Conservation (phyloP, 2,797 vertebrate species). For the Microctenopoma stevenorrisi region DNA sequence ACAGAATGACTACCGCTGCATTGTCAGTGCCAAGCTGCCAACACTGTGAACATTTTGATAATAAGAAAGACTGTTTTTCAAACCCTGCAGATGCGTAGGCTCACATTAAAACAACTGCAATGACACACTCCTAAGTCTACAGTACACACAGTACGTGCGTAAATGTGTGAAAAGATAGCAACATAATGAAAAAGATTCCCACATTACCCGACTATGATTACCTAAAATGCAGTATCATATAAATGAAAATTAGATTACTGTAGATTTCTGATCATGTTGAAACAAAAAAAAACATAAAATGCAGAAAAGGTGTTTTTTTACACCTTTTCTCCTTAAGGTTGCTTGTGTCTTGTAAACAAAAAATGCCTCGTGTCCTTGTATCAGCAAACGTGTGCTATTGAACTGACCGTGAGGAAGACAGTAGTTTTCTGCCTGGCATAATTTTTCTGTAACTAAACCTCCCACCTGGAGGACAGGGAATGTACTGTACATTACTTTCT, state of each 20-base stretch:
- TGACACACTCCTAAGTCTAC: constrained; percentile 1
- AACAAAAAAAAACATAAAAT: too few species aligned
- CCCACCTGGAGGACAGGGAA: background rate
- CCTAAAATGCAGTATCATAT: background rate
- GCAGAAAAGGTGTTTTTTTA: too few species aligned
- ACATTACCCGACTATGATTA: background rate
- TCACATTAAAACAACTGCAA: constrained; percentile 2
- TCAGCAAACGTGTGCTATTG: constrained; percentile 1
- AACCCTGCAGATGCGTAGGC: constrained; percentile 2
- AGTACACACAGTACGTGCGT: background rate
- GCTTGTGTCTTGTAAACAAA: background rate
- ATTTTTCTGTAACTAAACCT: constrained; percentile 9
- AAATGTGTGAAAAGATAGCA: background rate
- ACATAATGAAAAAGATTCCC: background rate
- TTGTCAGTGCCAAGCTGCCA: constrained; percentile 7
- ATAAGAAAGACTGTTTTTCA: constrained; percentile 29
- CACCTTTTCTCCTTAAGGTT: background rate
- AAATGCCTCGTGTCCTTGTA: background rate
- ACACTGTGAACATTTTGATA: constrained; percentile 26
- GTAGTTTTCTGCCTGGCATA: background rate
- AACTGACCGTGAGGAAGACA: constrained; percentile 4
- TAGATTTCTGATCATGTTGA: background rate
- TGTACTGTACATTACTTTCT: background rate
- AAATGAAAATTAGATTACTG: background rate
- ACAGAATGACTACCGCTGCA: background rate